Evolutionary conservation across 2,888 invertebrate species (phyloP).

Genomic region (Metacarcinus magister): DNA sequence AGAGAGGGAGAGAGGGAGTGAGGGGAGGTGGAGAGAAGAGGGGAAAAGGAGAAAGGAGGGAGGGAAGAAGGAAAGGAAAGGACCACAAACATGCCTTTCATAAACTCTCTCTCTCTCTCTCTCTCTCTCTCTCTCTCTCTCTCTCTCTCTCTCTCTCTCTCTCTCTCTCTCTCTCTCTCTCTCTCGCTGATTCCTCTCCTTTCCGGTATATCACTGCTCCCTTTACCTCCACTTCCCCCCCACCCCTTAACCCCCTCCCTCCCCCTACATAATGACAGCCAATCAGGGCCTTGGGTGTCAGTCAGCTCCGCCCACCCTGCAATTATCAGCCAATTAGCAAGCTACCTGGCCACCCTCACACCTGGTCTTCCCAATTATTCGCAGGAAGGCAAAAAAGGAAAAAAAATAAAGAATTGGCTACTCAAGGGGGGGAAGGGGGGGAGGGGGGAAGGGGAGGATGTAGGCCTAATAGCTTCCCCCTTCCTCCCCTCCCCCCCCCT

Average conservation of each 20-base stretch:
- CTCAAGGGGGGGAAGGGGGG: background rate
- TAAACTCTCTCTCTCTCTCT: constrained; percentile 37
- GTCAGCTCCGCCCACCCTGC: constrained; percentile 55
- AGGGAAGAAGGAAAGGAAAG: background rate
- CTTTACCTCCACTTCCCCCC: background rate
- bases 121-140: constrained; percentile 53
- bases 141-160: constrained; percentile 64
- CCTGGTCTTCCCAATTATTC: constrained; percentile 63
- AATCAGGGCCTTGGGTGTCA: constrained; percentile 69
- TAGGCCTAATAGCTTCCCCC: background rate
- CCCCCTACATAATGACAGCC: constrained; percentile 47
- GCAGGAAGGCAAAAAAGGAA: background rate
- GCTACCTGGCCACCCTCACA: constrained; percentile 73
- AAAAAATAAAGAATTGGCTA: background rate
- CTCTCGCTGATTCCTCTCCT: background rate
- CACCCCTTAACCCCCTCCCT: background rate
- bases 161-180: constrained; percentile 62
- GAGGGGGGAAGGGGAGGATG: background rate
- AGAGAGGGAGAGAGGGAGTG: background rate
- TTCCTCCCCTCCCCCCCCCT: background rate
- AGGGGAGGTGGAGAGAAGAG: no score
- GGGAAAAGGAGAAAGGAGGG: background rate
- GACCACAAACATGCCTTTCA: background rate
- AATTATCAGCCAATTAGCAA: constrained; percentile 73
- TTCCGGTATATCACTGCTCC: background rate